Evolutionary conservation across 1,140 invertebrate genomes (phyloP), one percentile per base, ranked within the genome.

Genomic region (Lordiphosa stackelbergi): DNA sequence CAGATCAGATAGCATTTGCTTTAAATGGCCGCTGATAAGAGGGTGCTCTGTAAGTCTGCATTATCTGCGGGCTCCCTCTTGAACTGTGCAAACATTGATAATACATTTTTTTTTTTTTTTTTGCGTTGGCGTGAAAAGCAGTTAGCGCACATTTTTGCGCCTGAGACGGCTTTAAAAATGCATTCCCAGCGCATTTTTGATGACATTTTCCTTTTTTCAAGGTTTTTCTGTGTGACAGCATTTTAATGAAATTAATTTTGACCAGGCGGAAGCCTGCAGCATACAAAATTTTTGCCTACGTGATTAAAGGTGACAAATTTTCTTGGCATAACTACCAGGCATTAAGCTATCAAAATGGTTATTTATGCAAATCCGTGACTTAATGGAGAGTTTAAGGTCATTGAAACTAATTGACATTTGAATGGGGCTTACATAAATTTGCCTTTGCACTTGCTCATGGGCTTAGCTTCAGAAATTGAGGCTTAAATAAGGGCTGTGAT

Each of bases 1-100:
- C 42, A 24, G 42, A 24, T 59, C 28, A 41, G 64, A 66, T 66
- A 66, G 52, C 54, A 59, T 59, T 66, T 59, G 49, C 36, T 58
- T 43, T 13, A 7, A 31, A 42, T 13, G n/a, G 53, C n/a, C 31
- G n/a, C 34, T 13, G 5, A 7, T 3, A 36, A 49, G 13, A 8
- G 9, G 8, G 11, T n/a, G 45, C 19, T 2, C 19, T 2, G 19
- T 19, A 19, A 19, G 7, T 10, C 34, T 5, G 9, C 34, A 19
- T 2, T 24, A 11, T 22, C 19, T 28, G n/a, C 24, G 19, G 24
- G 7, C 9, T 24, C 22, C n/a, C 6, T 45, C 22, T 45, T 45
- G n/a, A 12, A 45, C 42, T 45, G 42, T 45, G 24, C n/a, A 31
- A 45, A 45, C 42, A 31, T 13, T n/a, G 24, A 24, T 8, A 28